Evolutionary conservation across 1,140 invertebrate species (phyloP).

Genomic region (Camponotus pennsylvanicus): DNA sequence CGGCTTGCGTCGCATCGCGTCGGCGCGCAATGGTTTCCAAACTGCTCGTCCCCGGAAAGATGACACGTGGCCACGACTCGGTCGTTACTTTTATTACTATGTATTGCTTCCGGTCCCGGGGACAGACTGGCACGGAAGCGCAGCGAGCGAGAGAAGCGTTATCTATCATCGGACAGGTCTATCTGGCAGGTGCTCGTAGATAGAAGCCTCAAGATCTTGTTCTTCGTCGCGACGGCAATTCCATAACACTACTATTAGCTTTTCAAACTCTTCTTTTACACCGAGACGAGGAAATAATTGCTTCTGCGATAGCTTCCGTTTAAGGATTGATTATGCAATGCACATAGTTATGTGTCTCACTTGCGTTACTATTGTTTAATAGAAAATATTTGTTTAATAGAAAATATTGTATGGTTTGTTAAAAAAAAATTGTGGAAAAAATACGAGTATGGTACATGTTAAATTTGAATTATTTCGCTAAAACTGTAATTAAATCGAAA

Average conservation of each 20-base stretch:
- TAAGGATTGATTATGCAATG: constrained; percentile 30
- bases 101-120: constrained; percentile 73
- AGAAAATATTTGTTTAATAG: constrained; percentile 1
- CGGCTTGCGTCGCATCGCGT: constrained; percentile 21
- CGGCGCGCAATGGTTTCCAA: constrained; percentile 51
- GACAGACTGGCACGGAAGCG: constrained; percentile 52
- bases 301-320: not conserved
- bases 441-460: not conserved
- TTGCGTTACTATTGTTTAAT: constrained; percentile 4
- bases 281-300: not conserved
- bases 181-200: constrained; percentile 75
- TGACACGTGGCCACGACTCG: constrained; percentile 77
- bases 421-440: not conserved
- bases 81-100: constrained; percentile 75
- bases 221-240: no score
- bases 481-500: not conserved
- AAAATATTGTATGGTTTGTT: not conserved
- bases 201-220: not conserved
- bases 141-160: constrained; percentile 29
- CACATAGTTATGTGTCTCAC: constrained; percentile 3
- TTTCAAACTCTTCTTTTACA: not conserved
- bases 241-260: no score
- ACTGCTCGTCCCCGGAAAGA: constrained; percentile 74
- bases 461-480: not conserved
- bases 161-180: constrained; percentile 69